Conservation (phyloP, 2,888 invertebrate genomes). For the Heteromurus nitidus region DNA sequence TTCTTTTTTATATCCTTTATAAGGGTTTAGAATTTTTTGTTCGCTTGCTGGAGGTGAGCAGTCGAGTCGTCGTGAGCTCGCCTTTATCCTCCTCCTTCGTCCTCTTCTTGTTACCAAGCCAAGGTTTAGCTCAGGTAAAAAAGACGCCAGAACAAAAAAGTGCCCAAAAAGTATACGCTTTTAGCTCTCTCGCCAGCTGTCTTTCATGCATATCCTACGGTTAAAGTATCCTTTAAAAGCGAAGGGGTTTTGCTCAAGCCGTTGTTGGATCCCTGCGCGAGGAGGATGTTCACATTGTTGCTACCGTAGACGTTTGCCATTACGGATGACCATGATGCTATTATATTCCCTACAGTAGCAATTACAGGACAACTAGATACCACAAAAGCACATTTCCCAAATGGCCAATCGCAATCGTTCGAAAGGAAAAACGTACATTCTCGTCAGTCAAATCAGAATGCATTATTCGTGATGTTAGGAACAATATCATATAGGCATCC, state of each 20-base stretch:
- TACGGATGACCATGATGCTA: slow-evolving; percentile 13
- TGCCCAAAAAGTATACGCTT: background rate
- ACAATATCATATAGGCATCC: too few relatives aligned
- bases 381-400: background rate
- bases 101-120: slow-evolving; percentile 18
- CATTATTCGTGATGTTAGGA: too few relatives aligned
- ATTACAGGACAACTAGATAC: background rate
- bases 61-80: background rate
- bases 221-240: too few relatives aligned
- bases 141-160: slow-evolving; percentile 1
- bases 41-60: background rate
- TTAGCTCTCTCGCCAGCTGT: slow-evolving; percentile 22
- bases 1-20: too few relatives aligned
- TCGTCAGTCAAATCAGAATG: too few relatives aligned
- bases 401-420: too few relatives aligned
- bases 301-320: slow-evolving; percentile 15
- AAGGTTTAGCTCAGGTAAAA: slow-evolving; percentile 1
- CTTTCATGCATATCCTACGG: slow-evolving; percentile 11
- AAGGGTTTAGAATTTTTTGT: background rate
- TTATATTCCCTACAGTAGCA: background rate
- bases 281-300: too few relatives aligned
- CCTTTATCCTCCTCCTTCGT: too few relatives aligned
- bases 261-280: too few relatives aligned
- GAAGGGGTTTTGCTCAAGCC: too few relatives aligned
- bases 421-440: too few relatives aligned